A percentile compares a stretch with the other conserved stretches of the same genome.
phyloP scores from a whole-genome alignment of 2,888 invertebrate genomes.

The Dyspetes luteomarginatus region DNA sequence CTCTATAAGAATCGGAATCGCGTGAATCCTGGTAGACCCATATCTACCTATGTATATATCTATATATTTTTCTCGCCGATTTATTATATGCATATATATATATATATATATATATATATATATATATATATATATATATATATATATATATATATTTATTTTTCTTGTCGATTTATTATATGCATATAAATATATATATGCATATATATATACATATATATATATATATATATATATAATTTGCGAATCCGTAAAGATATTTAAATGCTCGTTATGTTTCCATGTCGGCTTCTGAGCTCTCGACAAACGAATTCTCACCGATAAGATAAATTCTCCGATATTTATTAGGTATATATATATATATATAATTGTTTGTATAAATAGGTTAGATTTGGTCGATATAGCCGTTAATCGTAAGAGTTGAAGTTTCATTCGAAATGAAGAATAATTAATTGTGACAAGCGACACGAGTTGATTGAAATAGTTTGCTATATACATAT shows the following conservation, averaged over 20 bases:
- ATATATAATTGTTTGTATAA: constrained; percentile 7
- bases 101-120: background rate
- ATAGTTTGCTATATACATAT: constrained; percentile 14
- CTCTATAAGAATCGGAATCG: constrained; percentile 50
- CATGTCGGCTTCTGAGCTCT: constrained; percentile 38
- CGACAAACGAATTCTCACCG: constrained; percentile 49
- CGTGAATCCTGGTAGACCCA: constrained; percentile 14
- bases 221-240: constrained; percentile 10
- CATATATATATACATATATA: background rate
- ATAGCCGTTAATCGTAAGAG: constrained; percentile 43
- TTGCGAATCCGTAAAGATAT: constrained; percentile 56
- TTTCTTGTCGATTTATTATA: too few relatives aligned
- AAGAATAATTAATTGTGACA: constrained; percentile 68
- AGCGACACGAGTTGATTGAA: constrained; percentile 62
- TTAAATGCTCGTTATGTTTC: constrained; percentile 52
- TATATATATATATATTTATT: background rate
- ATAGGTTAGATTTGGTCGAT: background rate
- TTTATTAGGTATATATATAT: constrained; percentile 20
- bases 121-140: background rate
- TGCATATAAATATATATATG: constrained; percentile 16
- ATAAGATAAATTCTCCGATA: constrained; percentile 35
- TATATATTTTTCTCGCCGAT: background rate
- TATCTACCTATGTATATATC: constrained; percentile 1
- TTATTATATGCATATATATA: too few relatives aligned
- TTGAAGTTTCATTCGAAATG: constrained; percentile 53